A percentile compares a stretch with the other conserved stretches of the same genome.
These are phyloP conservation scores for Galleria mellonella DNA, from an alignment of 1,140 invertebrate species.

Conservation along the genomic window DNA sequence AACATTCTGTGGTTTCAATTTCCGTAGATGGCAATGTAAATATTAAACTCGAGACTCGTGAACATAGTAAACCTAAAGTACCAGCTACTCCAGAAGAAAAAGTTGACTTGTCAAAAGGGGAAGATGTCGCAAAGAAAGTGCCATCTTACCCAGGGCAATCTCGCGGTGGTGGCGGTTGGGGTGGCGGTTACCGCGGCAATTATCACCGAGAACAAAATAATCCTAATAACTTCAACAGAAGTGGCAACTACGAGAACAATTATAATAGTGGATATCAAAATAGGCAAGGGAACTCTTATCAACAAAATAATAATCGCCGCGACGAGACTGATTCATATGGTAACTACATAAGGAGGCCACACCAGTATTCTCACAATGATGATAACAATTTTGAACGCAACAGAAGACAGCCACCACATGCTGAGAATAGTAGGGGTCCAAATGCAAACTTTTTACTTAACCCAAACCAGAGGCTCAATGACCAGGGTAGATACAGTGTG, in stretches of 20 bases:
- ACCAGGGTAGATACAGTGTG: slow-evolving; percentile 26
- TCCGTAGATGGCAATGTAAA: slow-evolving; percentile 77
- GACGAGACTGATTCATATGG: slow-evolving; percentile 32
- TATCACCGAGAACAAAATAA: slow-evolving; percentile 53
- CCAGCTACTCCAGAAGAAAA: slow-evolving; percentile 34
- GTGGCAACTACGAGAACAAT: slow-evolving; percentile 46
- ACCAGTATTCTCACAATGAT: slow-evolving; percentile 30
- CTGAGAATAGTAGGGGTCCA: slow-evolving; percentile 3
- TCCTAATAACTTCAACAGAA: not conserved
- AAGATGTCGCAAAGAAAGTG: slow-evolving; percentile 60
- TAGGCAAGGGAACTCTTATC: slow-evolving; percentile 18
- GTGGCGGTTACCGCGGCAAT: slow-evolving; percentile 51
- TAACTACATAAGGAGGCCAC: slow-evolving; percentile 27
- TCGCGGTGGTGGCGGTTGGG: slow-evolving; percentile 63
- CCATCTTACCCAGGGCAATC: slow-evolving; percentile 77
- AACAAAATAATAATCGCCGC: slow-evolving; percentile 30
- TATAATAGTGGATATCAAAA: slow-evolving; percentile 25
- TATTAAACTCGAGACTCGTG: slow-evolving; percentile 42
- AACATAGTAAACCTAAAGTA: slow-evolving; percentile 15
- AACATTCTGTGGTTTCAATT: slow-evolving; percentile 76
- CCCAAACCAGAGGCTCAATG: slow-evolving; percentile 17
- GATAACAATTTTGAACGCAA: slow-evolving; percentile 33
- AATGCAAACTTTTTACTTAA: not conserved
- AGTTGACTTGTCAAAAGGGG: slow-evolving; percentile 46
- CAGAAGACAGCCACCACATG: slow-evolving; percentile 19